phyloP scores from a whole-genome alignment of 2,888 invertebrate genomes.

The Linnaemya vulpina region DNA sequence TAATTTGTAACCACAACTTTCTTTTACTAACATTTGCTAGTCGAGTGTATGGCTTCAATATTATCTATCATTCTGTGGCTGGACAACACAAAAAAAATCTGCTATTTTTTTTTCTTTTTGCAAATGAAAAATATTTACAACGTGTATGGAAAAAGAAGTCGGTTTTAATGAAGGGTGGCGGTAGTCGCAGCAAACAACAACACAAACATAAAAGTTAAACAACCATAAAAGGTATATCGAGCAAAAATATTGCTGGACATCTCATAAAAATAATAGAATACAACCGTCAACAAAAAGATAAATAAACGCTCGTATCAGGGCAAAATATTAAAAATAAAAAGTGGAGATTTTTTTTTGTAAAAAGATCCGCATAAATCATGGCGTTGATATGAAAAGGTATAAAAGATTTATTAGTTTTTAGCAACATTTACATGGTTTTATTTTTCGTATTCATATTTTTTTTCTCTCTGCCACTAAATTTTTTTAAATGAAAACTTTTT shows the following conservation, averaged over 20 bases:
- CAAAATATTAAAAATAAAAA: conserved; percentile 41
- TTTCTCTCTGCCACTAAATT: neutral
- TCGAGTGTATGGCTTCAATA: conserved; percentile 51
- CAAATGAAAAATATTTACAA: conserved; percentile 50
- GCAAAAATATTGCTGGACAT: conserved; percentile 66
- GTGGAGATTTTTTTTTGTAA: conserved; percentile 75
- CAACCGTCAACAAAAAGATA: conserved; percentile 55
- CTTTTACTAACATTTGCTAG: conserved; percentile 29
- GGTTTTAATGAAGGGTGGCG: conserved; percentile 45
- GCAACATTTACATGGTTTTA: conserved; percentile 44
- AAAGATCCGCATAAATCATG: conserved; percentile 80
- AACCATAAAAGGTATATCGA: conserved; percentile 69
- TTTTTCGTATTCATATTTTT: conserved; percentile 15
- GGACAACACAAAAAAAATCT: conserved; percentile 40
- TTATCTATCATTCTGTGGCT: conserved; percentile 56
- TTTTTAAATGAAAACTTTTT: conserved; percentile 1
- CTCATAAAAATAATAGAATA: conserved; percentile 48
- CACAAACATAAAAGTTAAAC: conserved; percentile 64
- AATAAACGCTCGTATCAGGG: conserved; percentile 22
- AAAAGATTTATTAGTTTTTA: conserved; percentile 78
- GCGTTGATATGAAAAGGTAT: conserved; percentile 80
- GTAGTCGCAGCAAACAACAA: conserved; percentile 45
- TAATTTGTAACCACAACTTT: no score
- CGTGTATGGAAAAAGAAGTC: neutral
- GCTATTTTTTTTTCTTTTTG: conserved; percentile 25